These are phyloP conservation scores for Ectropis crepuscularia DNA, from an alignment of 2,888 invertebrate genomes.

Conservation along the genomic window DNA sequence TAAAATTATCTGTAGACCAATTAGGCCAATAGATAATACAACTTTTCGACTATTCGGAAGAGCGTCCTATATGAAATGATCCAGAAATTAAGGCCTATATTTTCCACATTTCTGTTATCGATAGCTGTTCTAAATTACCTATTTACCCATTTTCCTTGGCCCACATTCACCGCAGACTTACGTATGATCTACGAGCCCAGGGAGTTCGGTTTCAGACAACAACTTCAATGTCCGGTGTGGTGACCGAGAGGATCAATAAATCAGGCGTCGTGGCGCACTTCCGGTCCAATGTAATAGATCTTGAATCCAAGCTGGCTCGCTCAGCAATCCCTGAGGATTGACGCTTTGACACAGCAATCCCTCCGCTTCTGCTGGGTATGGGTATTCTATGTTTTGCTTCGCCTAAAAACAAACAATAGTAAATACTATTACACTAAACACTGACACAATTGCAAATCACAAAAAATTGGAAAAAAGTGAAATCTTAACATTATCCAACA, in stretches of 20 bases:
- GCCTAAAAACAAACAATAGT: no score
- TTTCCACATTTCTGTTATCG: not conserved
- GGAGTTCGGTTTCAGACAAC: conserved; percentile 23
- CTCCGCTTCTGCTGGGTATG: not conserved
- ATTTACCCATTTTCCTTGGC: not conserved
- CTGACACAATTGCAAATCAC: no score
- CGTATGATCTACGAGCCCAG: conserved; percentile 25
- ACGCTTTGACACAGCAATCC: conserved; percentile 17
- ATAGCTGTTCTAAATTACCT: not conserved
- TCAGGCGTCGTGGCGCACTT: conserved; percentile 23
- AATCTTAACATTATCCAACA: no score
- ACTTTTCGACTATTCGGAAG: no score
- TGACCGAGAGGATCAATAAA: conserved; percentile 29
- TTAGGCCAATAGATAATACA: no score
- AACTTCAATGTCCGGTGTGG: conserved; percentile 33
- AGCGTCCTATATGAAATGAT: no score
- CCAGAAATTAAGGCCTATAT: no score
- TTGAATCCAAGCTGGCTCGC: conserved; percentile 18
- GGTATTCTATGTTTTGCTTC: not conserved
- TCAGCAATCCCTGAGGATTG: conserved; percentile 23
- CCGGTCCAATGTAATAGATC: conserved; percentile 31
- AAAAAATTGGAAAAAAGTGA: no score
- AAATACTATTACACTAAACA: no score
- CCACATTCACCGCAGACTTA: conserved; percentile 6
- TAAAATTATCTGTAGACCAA: no score